Evolutionary conservation across 2,888 invertebrate genomes (phyloP).

Genomic region (Caenorhabditis panamensis): DNA sequence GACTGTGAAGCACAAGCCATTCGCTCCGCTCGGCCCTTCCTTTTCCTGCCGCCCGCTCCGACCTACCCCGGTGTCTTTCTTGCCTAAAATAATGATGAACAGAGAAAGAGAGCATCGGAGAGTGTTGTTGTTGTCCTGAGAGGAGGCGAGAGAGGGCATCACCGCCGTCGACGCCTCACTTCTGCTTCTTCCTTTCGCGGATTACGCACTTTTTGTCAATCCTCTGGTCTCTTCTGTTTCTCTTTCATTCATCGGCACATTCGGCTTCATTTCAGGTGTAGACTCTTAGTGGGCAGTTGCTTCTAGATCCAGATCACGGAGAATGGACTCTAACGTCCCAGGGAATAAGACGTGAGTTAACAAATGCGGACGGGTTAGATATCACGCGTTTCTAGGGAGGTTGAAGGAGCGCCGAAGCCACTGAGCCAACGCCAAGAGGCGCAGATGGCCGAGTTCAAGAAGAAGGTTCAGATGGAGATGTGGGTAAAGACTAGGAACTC

Average conservation of each 20-base stretch:
- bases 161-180: slow-evolving; percentile 7
- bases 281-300: not conserved
- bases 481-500: slow-evolving; percentile 1
- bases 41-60: slow-evolving; percentile 46
- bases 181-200: slow-evolving; percentile 30
- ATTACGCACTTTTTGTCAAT: slow-evolving; percentile 32
- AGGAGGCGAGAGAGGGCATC: slow-evolving; percentile 49
- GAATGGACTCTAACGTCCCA: slow-evolving; percentile 35
- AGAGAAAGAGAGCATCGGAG: slow-evolving; percentile 50
- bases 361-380: not conserved
- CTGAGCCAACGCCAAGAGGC: not conserved
- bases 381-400: slow-evolving; percentile 31
- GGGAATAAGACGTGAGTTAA: slow-evolving; percentile 38
- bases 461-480: not conserved
- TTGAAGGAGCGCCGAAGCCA: not conserved
- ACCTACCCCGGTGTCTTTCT: slow-evolving; percentile 51
- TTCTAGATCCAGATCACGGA: not conserved
- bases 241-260: too few species aligned
- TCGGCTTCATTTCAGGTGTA: not conserved
- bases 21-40: slow-evolving; percentile 21
- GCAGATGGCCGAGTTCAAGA: slow-evolving; percentile 9
- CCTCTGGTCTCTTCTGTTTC: not conserved
- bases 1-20: slow-evolving; percentile 28
- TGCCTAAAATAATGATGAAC: slow-evolving; percentile 54
- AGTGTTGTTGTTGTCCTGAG: slow-evolving; percentile 52